phyloP scores from a whole-genome alignment of 2,888 invertebrate species.

The Anoncus sp. region DNA sequence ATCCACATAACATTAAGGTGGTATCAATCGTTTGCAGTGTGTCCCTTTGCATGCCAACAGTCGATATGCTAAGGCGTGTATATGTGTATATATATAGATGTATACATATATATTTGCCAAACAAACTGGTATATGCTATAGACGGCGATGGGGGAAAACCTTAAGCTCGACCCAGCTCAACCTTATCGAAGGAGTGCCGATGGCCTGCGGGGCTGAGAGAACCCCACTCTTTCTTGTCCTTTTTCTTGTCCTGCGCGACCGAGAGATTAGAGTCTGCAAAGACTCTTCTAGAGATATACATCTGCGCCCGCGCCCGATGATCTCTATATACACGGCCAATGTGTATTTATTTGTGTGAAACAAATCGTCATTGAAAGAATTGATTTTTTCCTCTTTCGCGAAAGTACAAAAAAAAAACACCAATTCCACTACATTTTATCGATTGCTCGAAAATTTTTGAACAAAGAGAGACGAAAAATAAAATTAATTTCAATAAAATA shows the following conservation, averaged over 20 bases:
- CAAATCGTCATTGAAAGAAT: conserved; percentile 12
- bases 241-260: conserved; percentile 30
- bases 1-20: background rate
- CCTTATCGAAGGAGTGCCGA: conserved; percentile 57
- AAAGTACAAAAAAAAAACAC: background rate
- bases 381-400: background rate
- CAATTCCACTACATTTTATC: no score
- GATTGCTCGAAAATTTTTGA: no score
- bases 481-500: no score
- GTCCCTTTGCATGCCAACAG: background rate
- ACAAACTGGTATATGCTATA: conserved; percentile 15
- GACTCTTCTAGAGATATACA: conserved; percentile 21
- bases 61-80: background rate
- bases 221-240: conserved; percentile 15
- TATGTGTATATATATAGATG: background rate
- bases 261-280: conserved; percentile 37
- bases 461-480: no score
- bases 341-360: conserved; percentile 22
- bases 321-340: background rate
- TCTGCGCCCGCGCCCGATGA: conserved; percentile 15
- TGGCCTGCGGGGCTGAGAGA: conserved; percentile 34
- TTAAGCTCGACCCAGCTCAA: conserved; percentile 51
- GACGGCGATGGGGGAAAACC: conserved; percentile 34
- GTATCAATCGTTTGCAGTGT: background rate
- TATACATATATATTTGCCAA: conserved; percentile 45